Percentiles rank a stretch among this genome's conserved stretches.
Conservation (phyloP, 1,140 invertebrate genomes). For the Teleogryllus occipitalis region DNA sequence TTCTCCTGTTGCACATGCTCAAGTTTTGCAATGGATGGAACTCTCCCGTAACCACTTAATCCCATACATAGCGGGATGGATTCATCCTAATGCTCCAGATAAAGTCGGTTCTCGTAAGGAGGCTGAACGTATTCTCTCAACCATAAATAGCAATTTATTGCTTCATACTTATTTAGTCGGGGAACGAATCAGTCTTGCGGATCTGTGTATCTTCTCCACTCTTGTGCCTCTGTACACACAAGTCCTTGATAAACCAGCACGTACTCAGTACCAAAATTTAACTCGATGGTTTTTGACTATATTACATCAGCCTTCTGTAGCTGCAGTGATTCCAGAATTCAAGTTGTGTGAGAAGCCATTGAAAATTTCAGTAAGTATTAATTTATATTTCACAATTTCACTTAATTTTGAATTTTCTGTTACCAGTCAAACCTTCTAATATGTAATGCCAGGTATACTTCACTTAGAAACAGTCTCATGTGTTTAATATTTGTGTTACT, state of each 20-base stretch:
- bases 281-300: conserved; percentile 66
- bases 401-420: too few relatives aligned
- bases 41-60: conserved; percentile 55
- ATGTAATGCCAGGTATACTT: too few relatives aligned
- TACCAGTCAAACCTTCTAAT: too few relatives aligned
- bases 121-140: conserved; percentile 26
- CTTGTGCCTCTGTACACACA: conserved; percentile 52
- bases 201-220: conserved; percentile 54
- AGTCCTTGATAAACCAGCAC: conserved; percentile 36
- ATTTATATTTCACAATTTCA: not conserved
- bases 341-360: conserved; percentile 3
- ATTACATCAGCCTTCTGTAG: conserved; percentile 45
- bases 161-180: conserved; percentile 61
- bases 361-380: not conserved
- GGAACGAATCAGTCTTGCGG: conserved; percentile 62
- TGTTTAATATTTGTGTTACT: too few relatives aligned
- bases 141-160: conserved; percentile 50
- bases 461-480: too few relatives aligned
- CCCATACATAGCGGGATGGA: conserved; percentile 53
- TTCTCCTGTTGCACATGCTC: conserved; percentile 39
- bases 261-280: conserved; percentile 47
- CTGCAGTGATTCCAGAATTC: not conserved
- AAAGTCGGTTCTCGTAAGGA: conserved; percentile 12
- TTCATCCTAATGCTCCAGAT: conserved; percentile 40
- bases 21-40: conserved; percentile 58